A percentile compares a stretch with the other conserved stretches of the same genome.
Conservation (phyloP, 2,797 vertebrate species). For the Aphelocoma californica region DNA sequence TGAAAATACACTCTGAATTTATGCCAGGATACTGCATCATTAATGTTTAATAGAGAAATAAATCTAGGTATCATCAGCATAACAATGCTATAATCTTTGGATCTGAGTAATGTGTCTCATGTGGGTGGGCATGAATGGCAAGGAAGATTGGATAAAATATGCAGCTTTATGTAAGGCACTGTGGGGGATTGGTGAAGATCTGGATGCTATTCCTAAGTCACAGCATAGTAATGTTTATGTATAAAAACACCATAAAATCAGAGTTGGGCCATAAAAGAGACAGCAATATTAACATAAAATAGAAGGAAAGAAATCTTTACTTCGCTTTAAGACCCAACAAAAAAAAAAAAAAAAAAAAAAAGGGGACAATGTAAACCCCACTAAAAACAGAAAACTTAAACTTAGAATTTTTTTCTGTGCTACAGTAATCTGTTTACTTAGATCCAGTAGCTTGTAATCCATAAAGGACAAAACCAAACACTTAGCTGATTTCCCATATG, state of each 20-base stretch:
- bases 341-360: not conserved
- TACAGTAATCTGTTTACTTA: not conserved
- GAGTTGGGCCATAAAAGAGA: not conserved
- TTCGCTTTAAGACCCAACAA: not conserved
- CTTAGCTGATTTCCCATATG: not conserved
- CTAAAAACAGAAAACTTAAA: not conserved
- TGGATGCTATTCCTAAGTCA: conserved; percentile 6
- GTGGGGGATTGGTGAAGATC: not conserved
- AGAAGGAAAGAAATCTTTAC: not conserved
- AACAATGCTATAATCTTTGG: conserved; percentile 46
- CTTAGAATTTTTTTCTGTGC: not conserved
- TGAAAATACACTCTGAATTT: conserved; percentile 19
- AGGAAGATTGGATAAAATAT: conserved; percentile 24
- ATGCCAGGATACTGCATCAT: not conserved
- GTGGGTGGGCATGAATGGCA: conserved; percentile 44
- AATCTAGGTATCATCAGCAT: conserved; percentile 48
- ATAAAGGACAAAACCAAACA: not conserved
- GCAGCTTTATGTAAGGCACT: conserved; percentile 16
- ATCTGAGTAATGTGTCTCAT: conserved; percentile 29
- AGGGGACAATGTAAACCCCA: not conserved
- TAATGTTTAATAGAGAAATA: conserved; percentile 51
- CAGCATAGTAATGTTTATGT: not conserved
- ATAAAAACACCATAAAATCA: conserved; percentile 7
- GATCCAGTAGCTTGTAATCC: not conserved
- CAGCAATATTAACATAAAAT: not conserved